Percentiles rank a stretch among this genome's conserved stretches.
Evolutionary conservation across 2,113 vertebrate species (phyloP).

Genomic region (Forbesichthys agassizii): DNA sequence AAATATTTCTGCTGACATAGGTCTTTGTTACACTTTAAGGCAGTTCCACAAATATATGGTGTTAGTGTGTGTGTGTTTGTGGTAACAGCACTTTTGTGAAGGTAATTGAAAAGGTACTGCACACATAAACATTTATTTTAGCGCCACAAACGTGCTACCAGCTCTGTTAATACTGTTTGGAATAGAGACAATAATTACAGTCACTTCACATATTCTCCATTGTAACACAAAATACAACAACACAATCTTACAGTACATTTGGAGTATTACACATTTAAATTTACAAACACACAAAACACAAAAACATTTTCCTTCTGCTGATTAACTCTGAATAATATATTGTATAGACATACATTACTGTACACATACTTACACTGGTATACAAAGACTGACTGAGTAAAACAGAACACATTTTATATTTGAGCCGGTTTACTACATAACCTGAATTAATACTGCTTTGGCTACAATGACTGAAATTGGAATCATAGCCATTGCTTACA

Average conservation of each 20-base stretch:
- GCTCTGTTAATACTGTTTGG: constrained; percentile 28
- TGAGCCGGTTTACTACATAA: constrained; percentile 55
- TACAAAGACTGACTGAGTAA: constrained; percentile 52
- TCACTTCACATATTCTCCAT: constrained; percentile 29
- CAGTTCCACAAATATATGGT: constrained; percentile 2
- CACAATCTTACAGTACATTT: constrained; percentile 53
- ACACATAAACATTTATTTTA: constrained; percentile 39
- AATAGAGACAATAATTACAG: constrained; percentile 29
- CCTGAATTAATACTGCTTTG: constrained; percentile 51
- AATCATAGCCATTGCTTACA: not conserved
- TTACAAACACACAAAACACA: constrained; percentile 62
- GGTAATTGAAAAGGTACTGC: constrained; percentile 46
- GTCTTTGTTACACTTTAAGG: constrained; percentile 9
- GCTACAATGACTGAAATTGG: constrained; percentile 29
- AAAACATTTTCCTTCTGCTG: constrained; percentile 72
- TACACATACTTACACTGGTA: constrained; percentile 65
- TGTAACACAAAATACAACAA: constrained; percentile 23
- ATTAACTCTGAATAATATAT: constrained; percentile 75
- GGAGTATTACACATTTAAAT: constrained; percentile 49
- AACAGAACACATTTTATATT: constrained; percentile 41
- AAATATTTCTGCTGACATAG: constrained; percentile 10
- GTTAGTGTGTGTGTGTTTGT: not conserved
- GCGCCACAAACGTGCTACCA: constrained; percentile 38
- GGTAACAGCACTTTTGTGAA: constrained; percentile 20
- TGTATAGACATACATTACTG: constrained; percentile 67